Evolutionary conservation across 2,888 invertebrate species (phyloP), one percentile per base, ranked within the genome.

Genomic region (Cryptus armator): DNA sequence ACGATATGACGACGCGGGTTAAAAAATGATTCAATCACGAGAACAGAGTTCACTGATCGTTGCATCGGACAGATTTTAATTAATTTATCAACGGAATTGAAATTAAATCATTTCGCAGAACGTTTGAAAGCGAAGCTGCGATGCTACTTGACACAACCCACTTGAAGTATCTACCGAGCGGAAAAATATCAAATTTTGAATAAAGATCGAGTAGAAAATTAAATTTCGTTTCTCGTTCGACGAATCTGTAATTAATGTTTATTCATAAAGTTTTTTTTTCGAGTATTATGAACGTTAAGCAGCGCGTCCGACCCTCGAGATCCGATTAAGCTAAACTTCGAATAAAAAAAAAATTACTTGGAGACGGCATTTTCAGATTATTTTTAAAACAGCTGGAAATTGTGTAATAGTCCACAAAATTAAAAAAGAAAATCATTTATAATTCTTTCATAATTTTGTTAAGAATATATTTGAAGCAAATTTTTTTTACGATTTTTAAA

Each of bases 21-120:
- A 19, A 66, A 67, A 77, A 67, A 51, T 67, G n/a, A 76, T 37
- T 66, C 32, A 62, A 51, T 16, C 68, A 43, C 29, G 56, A 74
- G 56, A 3, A 10, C 56, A 24, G 7, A 10, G 24, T 10, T 62
- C 37, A 10, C 4, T 19, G 53, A 29, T 59, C 32, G n/a, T 19
- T 32, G 29, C 46, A 19, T 29, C 37, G n/a, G 16, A 48, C 56
- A 32, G 56, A 71, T 9, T 3, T n/a, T 32, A 66, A 66, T 71
- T 72, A 82, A 72, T 48, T 32, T 56, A 24, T 37, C 51, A 32
- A 71, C 32, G 16, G 44, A 16, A 43, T n/a, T 53, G n/a, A 19
- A 77, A 51, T 67, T 51, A 53, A 66, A 51, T 14, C 32, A 7
- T 29, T 53, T 37, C 37, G 37, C 37, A 37, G 37, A 37, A 37